Base-by-base conservation (phyloP, 1,140 invertebrate species). In the Charaxes varanes region DNA sequence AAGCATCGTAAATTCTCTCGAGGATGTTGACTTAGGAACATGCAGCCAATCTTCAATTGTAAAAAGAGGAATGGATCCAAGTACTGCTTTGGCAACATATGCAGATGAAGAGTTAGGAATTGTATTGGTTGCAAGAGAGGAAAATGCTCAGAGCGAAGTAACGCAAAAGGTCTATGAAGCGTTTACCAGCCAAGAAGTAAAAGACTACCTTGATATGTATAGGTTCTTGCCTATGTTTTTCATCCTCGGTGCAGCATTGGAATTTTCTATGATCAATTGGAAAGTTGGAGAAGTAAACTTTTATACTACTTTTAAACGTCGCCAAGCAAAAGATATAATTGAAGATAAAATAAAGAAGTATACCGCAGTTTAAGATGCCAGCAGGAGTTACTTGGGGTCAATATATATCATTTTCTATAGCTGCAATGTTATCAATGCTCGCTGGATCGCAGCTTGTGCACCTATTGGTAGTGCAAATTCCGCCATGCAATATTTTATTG, bases 201-300 rank as follows among this genome's bases (percentile, higher is more conserved):
- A n/a, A n/a, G n/a, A n/a, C n/a, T n/a, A n/a, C n/a, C n/a, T 94
- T 40, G 91, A 90, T 1, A 77, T 89, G 28, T 94, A 92, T 74
- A 86, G 92, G 53, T 91, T 93, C 64, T 68, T 94, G 8, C 92
- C 92, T 0, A 19, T 94, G 30, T 97, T 96, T 71, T 96, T 97
- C 62, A 36, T 90, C 6, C 44, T 91, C 22, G 95, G 95, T 27
- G 94, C 93, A 23, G 86, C 86, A 4, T 65, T 97, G 4, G 95
- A 97, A 81, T 97, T 90, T 88, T 90, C 90, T 22, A 97, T 97
- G 95, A 96, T 97, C 35, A 93, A 97, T 42, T 96, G 93, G 94
- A 85, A 87, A 60, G 90, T 94, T 10, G 93, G 93, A 30, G 88
- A 94, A 84, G 88, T 90, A 0, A 97, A 96, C 65, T 97, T 97